Evolutionary conservation across 2,888 invertebrate species (phyloP), one percentile per base, ranked within the genome.

Genomic region (Aproaerema taeniolella): DNA sequence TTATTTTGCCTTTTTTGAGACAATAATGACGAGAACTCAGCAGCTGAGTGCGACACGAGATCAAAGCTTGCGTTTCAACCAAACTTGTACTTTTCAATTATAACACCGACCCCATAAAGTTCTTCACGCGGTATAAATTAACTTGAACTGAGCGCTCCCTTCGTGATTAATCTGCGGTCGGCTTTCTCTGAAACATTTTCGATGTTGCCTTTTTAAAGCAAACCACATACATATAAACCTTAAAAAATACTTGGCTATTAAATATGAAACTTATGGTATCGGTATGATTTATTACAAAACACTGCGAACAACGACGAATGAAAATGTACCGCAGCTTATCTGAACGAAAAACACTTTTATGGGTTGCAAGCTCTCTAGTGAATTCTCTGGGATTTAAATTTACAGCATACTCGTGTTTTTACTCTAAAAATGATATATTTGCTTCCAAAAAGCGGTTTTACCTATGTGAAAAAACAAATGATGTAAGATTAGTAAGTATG

Each of bases 1-100:
- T n/a, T n/a, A n/a, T n/a, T n/a, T n/a, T n/a, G n/a, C n/a, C 58
- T 60, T 73, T 72, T 69, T 72, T 67, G 58, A 62, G 63, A 60
- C 67, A 30, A 67, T 26, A 8, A 71, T 59, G 61, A 64, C 52
- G 57, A 55, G 52, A 70, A 69, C 60, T 66, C 47, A 54, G 49
- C 60, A 58, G 57, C 52, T 52, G 58, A 35, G 28, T 20, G 30
- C 4, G 20, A 8, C 20, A 8, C 4, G 8, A 20, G 56, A 47
- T 45, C 54, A 51, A 54, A 55, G 38, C 55, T 55, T 59, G 58
- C 56, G 58, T 61, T 68, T 60, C 54, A n/a, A n/a, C n/a, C 60
- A 66, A 65, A 67, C 66, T 63, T 5, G 64, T 69, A 71, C 68
- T 72, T 65, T 71, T 71, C 70, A 71, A 72, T 68, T 69, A 71